Evolutionary conservation across 1,140 invertebrate species (phyloP).

Genomic region (Pentalonia nigronervosa): DNA sequence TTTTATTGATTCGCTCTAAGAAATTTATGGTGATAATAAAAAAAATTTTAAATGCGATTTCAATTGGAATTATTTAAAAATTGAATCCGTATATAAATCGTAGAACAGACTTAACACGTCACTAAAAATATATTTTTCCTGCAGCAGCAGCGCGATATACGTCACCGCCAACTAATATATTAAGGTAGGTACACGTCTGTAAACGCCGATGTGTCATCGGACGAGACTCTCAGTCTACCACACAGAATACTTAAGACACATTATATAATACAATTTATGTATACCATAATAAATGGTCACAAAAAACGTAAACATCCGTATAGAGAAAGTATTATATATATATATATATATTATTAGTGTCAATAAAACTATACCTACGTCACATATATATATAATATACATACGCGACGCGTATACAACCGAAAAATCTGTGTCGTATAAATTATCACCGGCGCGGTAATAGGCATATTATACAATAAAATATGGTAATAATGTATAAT

Average conservation of each 20-base stretch:
- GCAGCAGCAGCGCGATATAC: neutral
- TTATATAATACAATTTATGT: neutral
- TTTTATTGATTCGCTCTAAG: neutral
- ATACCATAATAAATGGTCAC: neutral
- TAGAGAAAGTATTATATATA: conserved; percentile 6
- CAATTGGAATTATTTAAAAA: neutral
- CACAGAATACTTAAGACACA: neutral
- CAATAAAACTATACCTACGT: neutral
- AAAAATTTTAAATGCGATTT: neutral
- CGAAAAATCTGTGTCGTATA: conserved; percentile 29
- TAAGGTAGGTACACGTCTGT: neutral
- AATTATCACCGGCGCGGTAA: neutral
- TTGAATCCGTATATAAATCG: neutral
- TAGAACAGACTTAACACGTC: neutral
- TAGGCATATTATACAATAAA: neutral
- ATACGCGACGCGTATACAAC: neutral
- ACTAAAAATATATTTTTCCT: neutral
- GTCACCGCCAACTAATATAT: neutral
- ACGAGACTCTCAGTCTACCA: conserved; percentile 4
- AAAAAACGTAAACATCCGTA: neutral
- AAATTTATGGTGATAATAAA: neutral
- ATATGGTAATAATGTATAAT: neutral
- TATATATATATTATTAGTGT: too few species aligned
- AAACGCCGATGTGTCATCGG: neutral
- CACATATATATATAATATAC: neutral